A percentile compares a stretch with the other conserved stretches of the same genome.
phyloP scores from a whole-genome alignment of 2,113 vertebrate genomes.

The Rafetus swinhoei region DNA sequence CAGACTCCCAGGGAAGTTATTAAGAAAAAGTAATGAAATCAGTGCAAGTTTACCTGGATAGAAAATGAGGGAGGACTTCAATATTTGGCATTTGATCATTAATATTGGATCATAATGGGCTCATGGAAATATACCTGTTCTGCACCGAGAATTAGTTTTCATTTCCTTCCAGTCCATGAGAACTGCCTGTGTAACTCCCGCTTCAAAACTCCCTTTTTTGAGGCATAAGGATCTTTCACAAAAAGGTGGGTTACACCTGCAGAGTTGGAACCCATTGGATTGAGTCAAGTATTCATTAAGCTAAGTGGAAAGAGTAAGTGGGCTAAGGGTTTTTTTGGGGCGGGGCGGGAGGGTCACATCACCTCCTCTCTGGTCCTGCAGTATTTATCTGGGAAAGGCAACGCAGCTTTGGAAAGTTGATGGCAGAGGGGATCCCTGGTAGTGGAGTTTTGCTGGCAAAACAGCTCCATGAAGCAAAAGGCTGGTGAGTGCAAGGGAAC shows the following conservation, averaged over 20 bases:
- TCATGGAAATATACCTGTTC: background rate
- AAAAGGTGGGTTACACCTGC: too few relatives aligned
- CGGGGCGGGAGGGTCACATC: background rate
- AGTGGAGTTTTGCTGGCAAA: background rate
- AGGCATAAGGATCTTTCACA: too few relatives aligned
- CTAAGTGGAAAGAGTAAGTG: background rate
- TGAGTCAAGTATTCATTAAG: background rate
- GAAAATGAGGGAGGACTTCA: background rate
- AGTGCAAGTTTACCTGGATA: background rate
- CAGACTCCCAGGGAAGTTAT: background rate
- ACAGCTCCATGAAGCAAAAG: background rate
- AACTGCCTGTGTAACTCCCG: background rate
- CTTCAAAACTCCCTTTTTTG: too few relatives aligned
- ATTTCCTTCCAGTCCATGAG: background rate
- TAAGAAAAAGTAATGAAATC: background rate
- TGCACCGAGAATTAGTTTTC: background rate
- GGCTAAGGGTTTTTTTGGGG: background rate
- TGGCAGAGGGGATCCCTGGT: background rate
- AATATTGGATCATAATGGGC: background rate
- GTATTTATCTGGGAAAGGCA: background rate
- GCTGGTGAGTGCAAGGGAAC: background rate
- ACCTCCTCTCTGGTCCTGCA: background rate
- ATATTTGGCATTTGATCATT: background rate
- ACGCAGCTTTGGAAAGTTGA: background rate
- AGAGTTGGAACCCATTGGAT: background rate